phyloP scores from a whole-genome alignment of 2,888 invertebrate species.

The Hylaea fasciaria region DNA sequence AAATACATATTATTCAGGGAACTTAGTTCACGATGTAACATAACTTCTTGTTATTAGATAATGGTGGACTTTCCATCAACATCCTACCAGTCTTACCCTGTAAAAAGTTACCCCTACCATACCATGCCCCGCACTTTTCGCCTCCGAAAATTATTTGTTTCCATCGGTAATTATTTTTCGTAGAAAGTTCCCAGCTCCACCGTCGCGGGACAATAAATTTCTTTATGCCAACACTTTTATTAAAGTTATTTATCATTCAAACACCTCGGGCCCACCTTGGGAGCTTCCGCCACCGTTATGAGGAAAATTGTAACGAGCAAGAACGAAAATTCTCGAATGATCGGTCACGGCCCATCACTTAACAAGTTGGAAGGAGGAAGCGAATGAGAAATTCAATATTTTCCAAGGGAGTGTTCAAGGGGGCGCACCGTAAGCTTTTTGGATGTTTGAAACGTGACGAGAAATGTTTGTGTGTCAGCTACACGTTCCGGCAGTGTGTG shows the following conservation, averaged over 20 bases:
- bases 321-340: constrained; percentile 14
- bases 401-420: constrained; percentile 2
- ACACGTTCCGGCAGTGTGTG: background rate
- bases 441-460: constrained; percentile 3
- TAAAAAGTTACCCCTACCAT: constrained; percentile 8
- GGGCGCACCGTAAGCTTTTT: constrained; percentile 5
- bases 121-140: constrained; percentile 17
- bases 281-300: constrained; percentile 6
- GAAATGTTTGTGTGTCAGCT: constrained; percentile 1
- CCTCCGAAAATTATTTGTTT: constrained; percentile 15
- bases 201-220: constrained; percentile 19
- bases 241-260: constrained; percentile 36
- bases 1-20: too few species aligned
- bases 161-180: constrained; percentile 23
- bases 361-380: constrained; percentile 23
- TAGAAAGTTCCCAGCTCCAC: constrained; percentile 17
- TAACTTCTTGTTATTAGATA: background rate
- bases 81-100: constrained; percentile 2
- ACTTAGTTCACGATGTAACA: too few species aligned
- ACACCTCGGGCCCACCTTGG: constrained; percentile 19
- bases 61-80: background rate
- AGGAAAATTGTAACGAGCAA: constrained; percentile 17
- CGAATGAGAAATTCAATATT: constrained; percentile 29
- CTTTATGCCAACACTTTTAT: constrained; percentile 29
- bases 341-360: constrained; percentile 15